Conservation (phyloP, 2,888 invertebrate species). For the Andrena dorsata region DNA sequence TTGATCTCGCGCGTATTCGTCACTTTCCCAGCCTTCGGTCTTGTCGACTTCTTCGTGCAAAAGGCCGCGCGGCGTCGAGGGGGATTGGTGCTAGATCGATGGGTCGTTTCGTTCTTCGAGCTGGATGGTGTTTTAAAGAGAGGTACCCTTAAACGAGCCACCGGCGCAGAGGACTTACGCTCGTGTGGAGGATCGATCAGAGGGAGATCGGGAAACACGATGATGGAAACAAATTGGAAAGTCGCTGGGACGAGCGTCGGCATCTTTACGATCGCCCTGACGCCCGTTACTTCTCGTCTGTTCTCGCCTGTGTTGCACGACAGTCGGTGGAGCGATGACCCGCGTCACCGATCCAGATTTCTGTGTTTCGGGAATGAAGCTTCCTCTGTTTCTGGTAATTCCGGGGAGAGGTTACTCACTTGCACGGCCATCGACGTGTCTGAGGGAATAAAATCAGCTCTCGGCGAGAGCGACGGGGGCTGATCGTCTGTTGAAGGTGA, state of each 20-base stretch:
- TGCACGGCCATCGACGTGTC: constrained; percentile 24
- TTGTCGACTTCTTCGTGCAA: neutral
- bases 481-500: constrained; percentile 29
- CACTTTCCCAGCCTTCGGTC: too few species aligned
- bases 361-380: constrained; percentile 35
- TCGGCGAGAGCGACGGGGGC: constrained; percentile 14
- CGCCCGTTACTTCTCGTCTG: neutral
- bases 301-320: neutral
- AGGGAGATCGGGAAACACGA: constrained; percentile 2
- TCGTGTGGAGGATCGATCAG: neutral
- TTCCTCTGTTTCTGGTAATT: constrained; percentile 43
- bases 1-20: too few species aligned
- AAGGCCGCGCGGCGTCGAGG: neutral
- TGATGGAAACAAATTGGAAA: constrained; percentile 60
- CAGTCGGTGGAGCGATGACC: constrained; percentile 8
- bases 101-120: neutral
- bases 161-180: neutral
- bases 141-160: neutral
- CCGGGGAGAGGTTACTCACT: constrained; percentile 12
- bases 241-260: constrained; percentile 17
- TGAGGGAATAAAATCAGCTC: constrained; percentile 14
- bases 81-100: neutral
- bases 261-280: constrained; percentile 36
- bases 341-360: constrained; percentile 37
- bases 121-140: neutral